Conservation (phyloP, 2,888 invertebrate species). For the Leuctra nigra region DNA sequence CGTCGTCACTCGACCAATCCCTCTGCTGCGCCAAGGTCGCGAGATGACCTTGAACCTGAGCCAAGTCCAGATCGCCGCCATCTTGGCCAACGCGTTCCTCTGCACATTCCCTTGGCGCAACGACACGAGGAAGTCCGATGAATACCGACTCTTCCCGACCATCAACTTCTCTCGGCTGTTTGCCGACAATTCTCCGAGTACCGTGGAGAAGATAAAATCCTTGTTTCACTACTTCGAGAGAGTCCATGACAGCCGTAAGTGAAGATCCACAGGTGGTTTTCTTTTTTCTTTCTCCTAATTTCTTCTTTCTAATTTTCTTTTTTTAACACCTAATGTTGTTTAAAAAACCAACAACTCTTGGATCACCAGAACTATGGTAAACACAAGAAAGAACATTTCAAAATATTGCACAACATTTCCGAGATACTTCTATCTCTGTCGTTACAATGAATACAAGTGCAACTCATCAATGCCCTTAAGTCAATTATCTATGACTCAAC, state of each 20-base stretch:
- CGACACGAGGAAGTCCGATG: constrained; percentile 54
- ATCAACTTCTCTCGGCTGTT: constrained; percentile 73
- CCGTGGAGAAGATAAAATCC: constrained; percentile 79
- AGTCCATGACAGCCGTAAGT: constrained; percentile 48
- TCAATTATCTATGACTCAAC: too few species aligned
- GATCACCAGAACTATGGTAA: too few species aligned
- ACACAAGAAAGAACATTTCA: too few species aligned
- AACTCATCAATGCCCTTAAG: too few species aligned
- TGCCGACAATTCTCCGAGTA: constrained; percentile 3
- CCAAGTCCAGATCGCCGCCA: constrained; percentile 66
- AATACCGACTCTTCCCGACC: constrained; percentile 74
- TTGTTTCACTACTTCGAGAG: constrained; percentile 82
- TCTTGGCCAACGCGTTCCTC: constrained; percentile 92
- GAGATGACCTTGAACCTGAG: constrained; percentile 47
- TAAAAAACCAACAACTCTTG: too few species aligned
- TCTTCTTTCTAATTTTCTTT: too few species aligned
- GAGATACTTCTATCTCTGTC: too few species aligned
- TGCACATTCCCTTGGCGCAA: constrained; percentile 87
- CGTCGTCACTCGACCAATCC: constrained; percentile 69
- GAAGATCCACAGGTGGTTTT: too few species aligned
- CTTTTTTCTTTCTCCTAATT: too few species aligned
- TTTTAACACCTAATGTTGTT: too few species aligned
- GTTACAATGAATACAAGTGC: too few species aligned
- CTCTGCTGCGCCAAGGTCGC: constrained; percentile 63
- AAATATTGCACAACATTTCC: too few species aligned